A percentile compares a stretch with the other conserved stretches of the same genome.
phyloP scores from a whole-genome alignment of 2,113 vertebrate species.

The Hoplias malabaricus region DNA sequence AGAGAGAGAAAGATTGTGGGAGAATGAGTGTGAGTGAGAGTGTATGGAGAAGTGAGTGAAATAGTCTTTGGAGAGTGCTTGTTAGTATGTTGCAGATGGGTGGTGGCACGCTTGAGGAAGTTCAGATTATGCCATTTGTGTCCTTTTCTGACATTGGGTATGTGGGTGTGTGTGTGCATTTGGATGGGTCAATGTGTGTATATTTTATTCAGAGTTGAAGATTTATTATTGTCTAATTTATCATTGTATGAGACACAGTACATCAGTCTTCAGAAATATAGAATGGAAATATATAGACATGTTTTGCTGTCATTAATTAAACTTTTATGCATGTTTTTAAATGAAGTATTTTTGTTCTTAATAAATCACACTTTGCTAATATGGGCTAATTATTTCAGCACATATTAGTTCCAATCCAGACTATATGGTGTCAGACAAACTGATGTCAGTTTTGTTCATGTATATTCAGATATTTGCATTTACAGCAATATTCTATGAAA shows the following conservation, averaged over 20 bases:
- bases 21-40: neutral
- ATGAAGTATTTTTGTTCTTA: too few species aligned
- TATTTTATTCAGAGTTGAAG: too few species aligned
- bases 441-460: too few species aligned
- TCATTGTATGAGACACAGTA: too few species aligned
- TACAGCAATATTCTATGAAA: too few species aligned
- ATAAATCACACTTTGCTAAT: too few species aligned
- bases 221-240: neutral
- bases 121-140: conserved; percentile 38
- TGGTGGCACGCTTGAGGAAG: conserved; percentile 26
- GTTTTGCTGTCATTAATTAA: too few species aligned
- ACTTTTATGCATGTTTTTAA: too few species aligned
- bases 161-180: conserved; percentile 5
- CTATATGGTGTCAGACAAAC: neutral
- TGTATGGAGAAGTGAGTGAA: neutral
- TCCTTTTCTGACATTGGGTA: conserved; percentile 11
- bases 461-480: too few species aligned
- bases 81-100: neutral
- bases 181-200: neutral
- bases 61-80: neutral
- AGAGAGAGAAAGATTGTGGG: conserved; percentile 4
- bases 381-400: neutral
- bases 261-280: too few species aligned
- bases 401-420: neutral
- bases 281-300: too few species aligned